phyloP scores from a whole-genome alignment of 2,888 invertebrate genomes.

The Tinea semifulvella region DNA sequence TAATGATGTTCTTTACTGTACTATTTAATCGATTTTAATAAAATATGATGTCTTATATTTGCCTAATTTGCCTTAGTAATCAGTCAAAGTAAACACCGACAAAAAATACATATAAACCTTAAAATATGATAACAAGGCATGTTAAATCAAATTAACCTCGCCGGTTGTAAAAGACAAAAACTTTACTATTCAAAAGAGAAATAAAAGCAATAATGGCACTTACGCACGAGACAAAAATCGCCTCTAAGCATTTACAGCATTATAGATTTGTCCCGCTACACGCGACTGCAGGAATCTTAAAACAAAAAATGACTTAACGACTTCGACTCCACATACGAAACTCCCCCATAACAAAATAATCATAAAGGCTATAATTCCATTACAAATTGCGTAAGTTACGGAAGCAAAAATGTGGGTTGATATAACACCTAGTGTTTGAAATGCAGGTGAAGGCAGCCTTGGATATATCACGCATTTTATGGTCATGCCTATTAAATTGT shows the following conservation, averaged over 20 bases:
- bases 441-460: constrained; percentile 5
- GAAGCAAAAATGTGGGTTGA: too few species aligned
- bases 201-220: constrained; percentile 1
- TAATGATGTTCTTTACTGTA: too few species aligned
- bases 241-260: neutral
- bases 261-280: constrained; percentile 5
- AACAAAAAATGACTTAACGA: neutral
- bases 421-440: constrained; percentile 7
- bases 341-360: too few species aligned
- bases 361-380: too few species aligned
- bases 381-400: too few species aligned
- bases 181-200: neutral
- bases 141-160: neutral
- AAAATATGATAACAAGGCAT: neutral
- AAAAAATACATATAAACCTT: too few species aligned
- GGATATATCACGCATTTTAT: neutral
- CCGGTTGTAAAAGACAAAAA: neutral
- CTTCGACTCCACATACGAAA: too few species aligned
- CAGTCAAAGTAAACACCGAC: too few species aligned
- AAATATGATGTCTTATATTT: too few species aligned
- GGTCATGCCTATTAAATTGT: neutral
- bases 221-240: constrained; percentile 7
- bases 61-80: too few species aligned
- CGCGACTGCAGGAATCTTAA: neutral
- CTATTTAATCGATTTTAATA: too few species aligned